Evolutionary conservation across 2,113 vertebrate species (phyloP).

Genomic region (Amphiprion ocellaris): DNA sequence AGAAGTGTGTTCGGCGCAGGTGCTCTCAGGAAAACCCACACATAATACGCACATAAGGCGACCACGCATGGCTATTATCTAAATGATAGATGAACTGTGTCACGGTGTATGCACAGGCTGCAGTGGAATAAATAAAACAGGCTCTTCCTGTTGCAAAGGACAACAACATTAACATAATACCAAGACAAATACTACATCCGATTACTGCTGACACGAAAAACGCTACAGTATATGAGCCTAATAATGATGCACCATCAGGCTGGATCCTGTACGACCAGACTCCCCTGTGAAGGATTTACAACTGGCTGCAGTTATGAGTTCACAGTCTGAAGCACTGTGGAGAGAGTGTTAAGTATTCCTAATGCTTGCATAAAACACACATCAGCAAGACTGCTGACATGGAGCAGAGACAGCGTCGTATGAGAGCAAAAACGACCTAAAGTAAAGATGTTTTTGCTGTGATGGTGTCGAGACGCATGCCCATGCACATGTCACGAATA

Average conservation of each 20-base stretch:
- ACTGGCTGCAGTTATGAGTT: conserved; percentile 35
- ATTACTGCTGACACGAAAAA: conserved; percentile 71
- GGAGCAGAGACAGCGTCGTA: conserved; percentile 24
- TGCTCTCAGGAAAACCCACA: conserved; percentile 26
- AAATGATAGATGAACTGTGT: conserved; percentile 74
- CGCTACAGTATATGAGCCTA: conserved; percentile 69
- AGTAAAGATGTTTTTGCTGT: conserved; percentile 38
- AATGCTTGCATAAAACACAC: conserved; percentile 45
- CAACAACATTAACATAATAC: conserved; percentile 77
- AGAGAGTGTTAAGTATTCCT: conserved; percentile 37
- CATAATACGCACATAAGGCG: conserved; percentile 11
- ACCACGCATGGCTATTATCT: conserved; percentile 57
- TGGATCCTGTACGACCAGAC: conserved; percentile 30
- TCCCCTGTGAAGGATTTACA: conserved; percentile 52
- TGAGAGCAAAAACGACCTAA: conserved; percentile 33
- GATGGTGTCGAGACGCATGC: conserved; percentile 31
- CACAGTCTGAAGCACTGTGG: conserved; percentile 30
- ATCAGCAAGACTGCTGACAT: conserved; percentile 27
- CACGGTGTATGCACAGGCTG: conserved; percentile 48
- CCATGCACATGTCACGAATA: conserved; percentile 58
- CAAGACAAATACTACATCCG: conserved; percentile 68
- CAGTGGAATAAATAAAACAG: conserved; percentile 68
- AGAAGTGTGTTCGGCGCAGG: conserved; percentile 21
- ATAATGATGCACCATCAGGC: conserved; percentile 73
- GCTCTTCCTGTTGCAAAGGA: conserved; percentile 65